Evolutionary conservation across 2,113 vertebrate genomes (phyloP).

Genomic region (Semnornis frantzii): DNA sequence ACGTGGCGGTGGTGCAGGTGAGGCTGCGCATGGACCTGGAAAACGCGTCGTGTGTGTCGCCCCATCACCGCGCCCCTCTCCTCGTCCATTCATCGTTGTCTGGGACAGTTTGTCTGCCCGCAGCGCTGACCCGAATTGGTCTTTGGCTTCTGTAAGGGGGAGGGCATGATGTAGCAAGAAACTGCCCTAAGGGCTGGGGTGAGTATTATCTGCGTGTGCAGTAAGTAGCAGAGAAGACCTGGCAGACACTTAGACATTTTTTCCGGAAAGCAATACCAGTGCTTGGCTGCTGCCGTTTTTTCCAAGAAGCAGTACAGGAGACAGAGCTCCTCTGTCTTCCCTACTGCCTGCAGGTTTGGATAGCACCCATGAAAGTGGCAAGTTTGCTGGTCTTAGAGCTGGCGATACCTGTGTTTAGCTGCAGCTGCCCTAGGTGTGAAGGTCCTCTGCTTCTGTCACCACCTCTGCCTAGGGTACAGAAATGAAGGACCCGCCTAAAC

Average conservation of each 20-base stretch:
- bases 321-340: constrained; percentile 38
- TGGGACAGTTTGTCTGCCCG: not conserved
- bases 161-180: not conserved
- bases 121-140: accelerated
- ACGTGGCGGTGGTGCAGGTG: not conserved
- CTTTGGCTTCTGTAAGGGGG: not conserved
- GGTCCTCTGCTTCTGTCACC: too few relatives aligned
- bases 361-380: not conserved
- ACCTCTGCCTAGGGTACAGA: accelerated
- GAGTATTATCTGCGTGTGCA: not conserved
- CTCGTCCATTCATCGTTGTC: accelerated
- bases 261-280: not conserved
- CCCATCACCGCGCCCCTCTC: too few relatives aligned
- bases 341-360: not conserved
- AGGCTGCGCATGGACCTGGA: not conserved
- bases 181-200: accelerated
- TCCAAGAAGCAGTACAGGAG: not conserved
- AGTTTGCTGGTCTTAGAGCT: not conserved
- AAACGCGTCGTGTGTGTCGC: too few relatives aligned
- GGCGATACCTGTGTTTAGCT: accelerated
- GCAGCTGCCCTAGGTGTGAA: not conserved
- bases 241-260: accelerated
- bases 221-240: not conserved
- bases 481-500: accelerated
- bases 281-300: not conserved